phyloP scores from a whole-genome alignment of 2,113 vertebrate genomes.

The Bubalus kerabau region DNA sequence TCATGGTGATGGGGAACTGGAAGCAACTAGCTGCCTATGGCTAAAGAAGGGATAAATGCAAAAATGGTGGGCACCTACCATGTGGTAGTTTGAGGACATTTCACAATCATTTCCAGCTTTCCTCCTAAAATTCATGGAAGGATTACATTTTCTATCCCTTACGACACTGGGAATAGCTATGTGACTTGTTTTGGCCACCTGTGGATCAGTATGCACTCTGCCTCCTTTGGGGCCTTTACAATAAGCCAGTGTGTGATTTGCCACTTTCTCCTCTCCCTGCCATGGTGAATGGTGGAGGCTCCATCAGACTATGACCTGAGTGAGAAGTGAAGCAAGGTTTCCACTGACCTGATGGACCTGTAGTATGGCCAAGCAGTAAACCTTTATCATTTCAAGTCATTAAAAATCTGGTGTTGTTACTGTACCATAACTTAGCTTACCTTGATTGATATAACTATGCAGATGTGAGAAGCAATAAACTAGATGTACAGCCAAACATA shows the following conservation, averaged over 20 bases:
- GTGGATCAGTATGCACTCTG: not conserved
- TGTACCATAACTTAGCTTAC: not conserved
- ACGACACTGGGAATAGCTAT: not conserved
- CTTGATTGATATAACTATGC: not conserved
- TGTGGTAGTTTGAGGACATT: too few species aligned
- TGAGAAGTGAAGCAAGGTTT: not conserved
- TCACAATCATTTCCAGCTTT: not conserved
- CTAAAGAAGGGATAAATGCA: not conserved
- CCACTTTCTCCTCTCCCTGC: not conserved
- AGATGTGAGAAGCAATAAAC: not conserved
- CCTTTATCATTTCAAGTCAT: not conserved
- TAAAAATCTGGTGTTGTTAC: not conserved
- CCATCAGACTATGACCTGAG: not conserved
- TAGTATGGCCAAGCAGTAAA: not conserved
- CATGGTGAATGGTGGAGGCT: not conserved
- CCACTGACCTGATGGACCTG: not conserved
- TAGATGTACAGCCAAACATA: not conserved
- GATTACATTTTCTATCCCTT: not conserved
- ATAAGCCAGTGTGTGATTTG: not conserved
- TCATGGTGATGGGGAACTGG: not conserved
- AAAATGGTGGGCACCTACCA: not conserved
- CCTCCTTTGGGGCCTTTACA: not conserved
- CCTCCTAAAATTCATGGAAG: not conserved
- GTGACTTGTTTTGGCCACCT: not conserved
- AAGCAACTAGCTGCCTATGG: not conserved